phyloP scores from a whole-genome alignment of 1,140 invertebrate genomes.

The Meloidogyne hapla region DNA sequence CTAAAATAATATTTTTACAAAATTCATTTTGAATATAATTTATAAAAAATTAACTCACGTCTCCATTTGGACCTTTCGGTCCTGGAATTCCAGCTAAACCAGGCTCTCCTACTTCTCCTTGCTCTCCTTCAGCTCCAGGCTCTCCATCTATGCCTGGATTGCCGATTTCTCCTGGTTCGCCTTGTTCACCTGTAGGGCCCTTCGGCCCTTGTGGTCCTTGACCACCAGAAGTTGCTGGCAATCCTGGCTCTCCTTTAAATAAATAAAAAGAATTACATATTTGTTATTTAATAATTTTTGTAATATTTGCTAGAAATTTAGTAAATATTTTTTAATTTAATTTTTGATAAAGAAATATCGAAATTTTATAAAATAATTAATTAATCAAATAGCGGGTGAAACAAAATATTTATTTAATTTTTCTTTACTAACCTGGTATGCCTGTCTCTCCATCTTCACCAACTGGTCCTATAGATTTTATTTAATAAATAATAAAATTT shows the following conservation, averaged over 20 bases:
- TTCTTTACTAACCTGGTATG: conserved; percentile 9
- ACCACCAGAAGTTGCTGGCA: conserved; percentile 35
- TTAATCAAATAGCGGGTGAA: too few relatives aligned
- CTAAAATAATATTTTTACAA: neutral
- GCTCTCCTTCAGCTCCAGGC: neutral
- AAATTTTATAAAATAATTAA: neutral
- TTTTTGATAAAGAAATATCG: too few relatives aligned
- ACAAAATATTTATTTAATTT: neutral
- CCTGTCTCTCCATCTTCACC: conserved; percentile 45
- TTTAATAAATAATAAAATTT: conserved; percentile 38
- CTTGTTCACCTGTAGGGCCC: conserved; percentile 14
- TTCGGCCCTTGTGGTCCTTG: conserved; percentile 11
- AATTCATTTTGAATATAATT: neutral
- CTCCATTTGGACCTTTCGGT: conserved; percentile 11
- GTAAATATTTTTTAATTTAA: neutral
- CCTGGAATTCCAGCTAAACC: conserved; percentile 10
- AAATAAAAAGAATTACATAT: conserved; percentile 12
- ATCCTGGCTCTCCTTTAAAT: conserved; percentile 38
- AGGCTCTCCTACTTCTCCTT: neutral
- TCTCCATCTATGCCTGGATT: conserved; percentile 3
- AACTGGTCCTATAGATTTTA: conserved; percentile 28
- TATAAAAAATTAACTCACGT: neutral
- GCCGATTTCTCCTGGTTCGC: conserved; percentile 15
- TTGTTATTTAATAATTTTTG: too few relatives aligned
- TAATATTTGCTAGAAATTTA: neutral